These are phyloP conservation scores for Chaetops frenatus DNA, from an alignment of 2,113 vertebrate species.

Conservation along the genomic window DNA sequence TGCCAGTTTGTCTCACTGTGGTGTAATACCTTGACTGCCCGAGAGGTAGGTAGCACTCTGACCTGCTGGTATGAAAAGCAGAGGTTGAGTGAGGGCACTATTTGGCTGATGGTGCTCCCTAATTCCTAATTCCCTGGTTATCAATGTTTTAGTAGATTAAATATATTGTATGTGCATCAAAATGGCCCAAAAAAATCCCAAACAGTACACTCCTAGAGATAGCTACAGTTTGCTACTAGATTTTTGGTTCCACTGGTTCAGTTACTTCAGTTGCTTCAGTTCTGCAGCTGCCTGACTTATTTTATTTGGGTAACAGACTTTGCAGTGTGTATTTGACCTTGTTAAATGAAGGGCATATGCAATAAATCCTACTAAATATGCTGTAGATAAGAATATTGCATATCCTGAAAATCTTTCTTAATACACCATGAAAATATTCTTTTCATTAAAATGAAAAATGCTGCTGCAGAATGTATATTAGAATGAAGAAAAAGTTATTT, in stretches of 20 bases:
- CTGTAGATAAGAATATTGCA: slow-evolving; percentile 14
- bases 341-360: neutral
- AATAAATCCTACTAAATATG: slow-evolving; percentile 49
- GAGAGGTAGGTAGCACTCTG: neutral
- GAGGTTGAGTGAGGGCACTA: neutral
- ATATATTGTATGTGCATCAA: neutral
- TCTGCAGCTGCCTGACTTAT: neutral
- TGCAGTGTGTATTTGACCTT: slow-evolving; percentile 12
- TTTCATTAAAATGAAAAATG: slow-evolving; percentile 24
- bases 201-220: neutral
- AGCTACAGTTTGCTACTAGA: neutral
- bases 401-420: neutral
- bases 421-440: slow-evolving; percentile 13
- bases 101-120: neutral
- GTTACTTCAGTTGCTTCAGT: neutral
- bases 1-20: neutral
- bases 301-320: slow-evolving; percentile 30
- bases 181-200: neutral
- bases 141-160: neutral
- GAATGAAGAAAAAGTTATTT: neutral
- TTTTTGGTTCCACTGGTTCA: neutral
- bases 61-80: neutral
- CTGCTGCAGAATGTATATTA: neutral
- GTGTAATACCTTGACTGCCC: neutral
- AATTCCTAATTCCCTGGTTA: neutral